These are phyloP conservation scores for Syngnathus typhle DNA, from an alignment of 2,113 vertebrate species.

Conservation along the genomic window DNA sequence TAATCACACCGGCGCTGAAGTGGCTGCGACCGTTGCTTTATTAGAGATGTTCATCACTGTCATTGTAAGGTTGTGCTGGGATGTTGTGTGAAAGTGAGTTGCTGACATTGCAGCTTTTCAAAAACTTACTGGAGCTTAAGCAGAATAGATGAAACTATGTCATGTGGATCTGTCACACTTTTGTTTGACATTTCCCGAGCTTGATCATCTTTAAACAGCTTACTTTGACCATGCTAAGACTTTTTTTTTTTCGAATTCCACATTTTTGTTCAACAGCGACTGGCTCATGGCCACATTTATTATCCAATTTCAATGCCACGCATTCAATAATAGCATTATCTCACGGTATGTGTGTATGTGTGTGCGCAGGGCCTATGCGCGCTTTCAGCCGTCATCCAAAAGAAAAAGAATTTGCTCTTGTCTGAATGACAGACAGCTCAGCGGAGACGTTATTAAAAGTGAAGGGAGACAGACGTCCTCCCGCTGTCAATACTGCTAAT, in stretches of 20 bases:
- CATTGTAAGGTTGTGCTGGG: neutral
- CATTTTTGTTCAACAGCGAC: slow-evolving; percentile 13
- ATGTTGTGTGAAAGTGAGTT: neutral
- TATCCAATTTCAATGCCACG: slow-evolving; percentile 25
- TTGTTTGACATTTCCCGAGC: neutral
- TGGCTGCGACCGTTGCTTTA: slow-evolving; percentile 22
- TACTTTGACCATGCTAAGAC: neutral
- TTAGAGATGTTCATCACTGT: neutral
- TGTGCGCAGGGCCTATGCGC: too few species aligned
- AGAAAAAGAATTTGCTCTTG: slow-evolving; percentile 26
- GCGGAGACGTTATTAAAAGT: slow-evolving; percentile 33
- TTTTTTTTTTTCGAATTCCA: slow-evolving; percentile 8
- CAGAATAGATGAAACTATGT: too few species aligned
- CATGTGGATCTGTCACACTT: neutral
- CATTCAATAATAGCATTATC: slow-evolving; percentile 36
- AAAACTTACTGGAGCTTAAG: neutral
- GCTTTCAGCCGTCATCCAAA: slow-evolving; percentile 4
- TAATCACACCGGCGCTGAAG: slow-evolving; percentile 34
- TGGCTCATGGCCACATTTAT: slow-evolving; percentile 36
- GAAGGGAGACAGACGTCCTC: slow-evolving; percentile 2
- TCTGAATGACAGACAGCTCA: slow-evolving; percentile 48
- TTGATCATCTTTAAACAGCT: slow-evolving; percentile 11
- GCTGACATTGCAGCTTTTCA: neutral
- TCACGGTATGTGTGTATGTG: slow-evolving; percentile 3
- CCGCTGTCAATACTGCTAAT: slow-evolving; percentile 28